A percentile compares a stretch with the other conserved stretches of the same genome.
Evolutionary conservation across 92 coral and sea anemone genomes (phyloP).

Genomic region (Phymanthus crucifer): DNA sequence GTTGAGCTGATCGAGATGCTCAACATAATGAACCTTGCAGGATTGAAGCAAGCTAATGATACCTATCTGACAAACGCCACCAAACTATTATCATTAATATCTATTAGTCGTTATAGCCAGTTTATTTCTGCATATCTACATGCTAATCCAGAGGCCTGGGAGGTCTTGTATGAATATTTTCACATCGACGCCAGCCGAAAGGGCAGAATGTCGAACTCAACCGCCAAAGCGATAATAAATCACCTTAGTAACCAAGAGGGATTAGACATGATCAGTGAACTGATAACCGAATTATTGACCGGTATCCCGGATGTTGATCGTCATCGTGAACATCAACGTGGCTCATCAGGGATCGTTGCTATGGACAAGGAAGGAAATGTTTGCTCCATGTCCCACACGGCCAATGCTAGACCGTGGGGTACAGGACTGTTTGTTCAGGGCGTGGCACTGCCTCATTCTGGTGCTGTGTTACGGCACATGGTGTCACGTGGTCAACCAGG

Average conservation of each 20-base stretch:
- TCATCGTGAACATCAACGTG: slow-evolving; percentile 31
- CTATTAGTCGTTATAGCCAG: slow-evolving; percentile 74
- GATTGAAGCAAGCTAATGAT: slow-evolving; percentile 50
- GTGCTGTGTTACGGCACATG: slow-evolving; percentile 58
- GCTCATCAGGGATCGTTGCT: slow-evolving; percentile 80
- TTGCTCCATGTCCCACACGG: slow-evolving; percentile 87
- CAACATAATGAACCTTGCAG: slow-evolving; percentile 69
- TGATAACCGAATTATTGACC: slow-evolving; percentile 65
- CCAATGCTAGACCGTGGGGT: slow-evolving; percentile 86
- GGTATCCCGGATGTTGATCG: slow-evolving; percentile 26
- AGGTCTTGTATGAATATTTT: slow-evolving; percentile 57
- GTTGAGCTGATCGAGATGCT: slow-evolving; percentile 78
- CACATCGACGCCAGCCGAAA: slow-evolving; percentile 52
- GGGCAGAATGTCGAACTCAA: slow-evolving; percentile 48
- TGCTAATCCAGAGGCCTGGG: slow-evolving; percentile 52
- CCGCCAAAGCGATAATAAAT: slow-evolving; percentile 69
- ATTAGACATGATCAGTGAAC: slow-evolving; percentile 52
- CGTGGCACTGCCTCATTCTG: slow-evolving; percentile 84
- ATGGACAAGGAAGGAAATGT: slow-evolving; percentile 86
- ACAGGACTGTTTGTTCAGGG: slow-evolving; percentile 93
- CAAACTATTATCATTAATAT: slow-evolving; percentile 70
- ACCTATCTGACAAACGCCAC: slow-evolving; percentile 76
- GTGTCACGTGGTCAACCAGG: slow-evolving; percentile 58
- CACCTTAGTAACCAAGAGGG: slow-evolving; percentile 52
- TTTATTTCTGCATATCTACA: slow-evolving; percentile 73